Conservation (phyloP, 2,888 invertebrate genomes). For the Phlogophora meticulosa region DNA sequence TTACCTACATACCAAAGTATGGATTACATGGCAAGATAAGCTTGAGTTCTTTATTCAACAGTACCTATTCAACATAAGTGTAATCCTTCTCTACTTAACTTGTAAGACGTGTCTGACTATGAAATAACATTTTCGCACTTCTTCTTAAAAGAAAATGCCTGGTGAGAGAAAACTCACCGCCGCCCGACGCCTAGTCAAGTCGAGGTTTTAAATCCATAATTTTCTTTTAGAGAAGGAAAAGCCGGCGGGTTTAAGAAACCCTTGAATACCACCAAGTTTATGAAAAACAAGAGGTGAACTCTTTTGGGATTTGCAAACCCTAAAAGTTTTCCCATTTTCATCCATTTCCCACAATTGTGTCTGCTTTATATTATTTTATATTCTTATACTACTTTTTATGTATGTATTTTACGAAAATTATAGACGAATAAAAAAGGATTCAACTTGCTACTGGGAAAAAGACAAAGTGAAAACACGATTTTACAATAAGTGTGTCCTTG, state of each 20-base stretch:
- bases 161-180: too few species aligned
- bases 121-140: background rate
- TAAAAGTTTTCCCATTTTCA: slow-evolving; percentile 20
- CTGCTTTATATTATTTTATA: background rate
- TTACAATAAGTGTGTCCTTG: slow-evolving; percentile 3
- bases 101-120: background rate
- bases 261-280: slow-evolving; percentile 7
- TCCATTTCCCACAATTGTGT: background rate
- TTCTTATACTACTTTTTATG: too few species aligned
- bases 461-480: background rate
- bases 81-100: background rate
- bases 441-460: background rate
- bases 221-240: background rate
- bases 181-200: background rate
- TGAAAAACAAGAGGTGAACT: slow-evolving; percentile 3
- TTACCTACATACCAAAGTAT: too few species aligned
- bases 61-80: background rate
- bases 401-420: too few species aligned
- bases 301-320: slow-evolving; percentile 2
- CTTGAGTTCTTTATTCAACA: too few species aligned
- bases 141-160: too few species aligned
- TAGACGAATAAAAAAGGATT: too few species aligned
- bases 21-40: background rate
- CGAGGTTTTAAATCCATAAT: background rate
- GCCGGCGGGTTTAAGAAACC: background rate